Percentiles rank a stretch among this genome's conserved stretches.
Conservation (phyloP, 2,888 invertebrate genomes). For the Cheilosia variabilis region DNA sequence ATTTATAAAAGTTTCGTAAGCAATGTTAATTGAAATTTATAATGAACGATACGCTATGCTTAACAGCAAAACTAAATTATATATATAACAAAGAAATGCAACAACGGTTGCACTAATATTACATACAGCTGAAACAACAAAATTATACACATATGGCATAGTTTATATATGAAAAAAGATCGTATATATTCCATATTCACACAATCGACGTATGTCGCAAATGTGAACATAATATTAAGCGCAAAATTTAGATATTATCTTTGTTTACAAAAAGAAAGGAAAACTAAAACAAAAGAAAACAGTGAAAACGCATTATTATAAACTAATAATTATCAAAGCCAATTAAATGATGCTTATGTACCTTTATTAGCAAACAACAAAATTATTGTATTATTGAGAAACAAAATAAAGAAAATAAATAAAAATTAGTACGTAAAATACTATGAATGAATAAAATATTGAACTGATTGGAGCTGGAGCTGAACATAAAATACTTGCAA, state of each 20-base stretch:
- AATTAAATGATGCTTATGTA: slow-evolving; percentile 76
- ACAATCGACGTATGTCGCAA: slow-evolving; percentile 33
- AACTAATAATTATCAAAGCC: slow-evolving; percentile 74
- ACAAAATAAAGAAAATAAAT: slow-evolving; percentile 21
- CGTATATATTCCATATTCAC: slow-evolving; percentile 59
- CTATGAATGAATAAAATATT: slow-evolving; percentile 52
- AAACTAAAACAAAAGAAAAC: slow-evolving; percentile 17
- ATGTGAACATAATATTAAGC: slow-evolving; percentile 60
- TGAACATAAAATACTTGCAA: slow-evolving; percentile 42
- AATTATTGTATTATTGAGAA: slow-evolving; percentile 64
- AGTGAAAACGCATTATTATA: slow-evolving; percentile 51
- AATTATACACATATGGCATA: slow-evolving; percentile 65
- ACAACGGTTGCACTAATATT: slow-evolving; percentile 46
- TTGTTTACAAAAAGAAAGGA: slow-evolving; percentile 61
- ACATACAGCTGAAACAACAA: slow-evolving; percentile 53
- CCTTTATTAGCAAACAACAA: slow-evolving; percentile 75
- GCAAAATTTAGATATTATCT: slow-evolving; percentile 67
- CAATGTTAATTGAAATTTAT: slow-evolving; percentile 65
- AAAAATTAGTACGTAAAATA: slow-evolving; percentile 50
- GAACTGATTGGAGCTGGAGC: slow-evolving; percentile 71
- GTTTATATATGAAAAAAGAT: slow-evolving; percentile 32
- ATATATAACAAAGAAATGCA: slow-evolving; percentile 17
- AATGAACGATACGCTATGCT: slow-evolving; percentile 67
- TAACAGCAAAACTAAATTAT: slow-evolving; percentile 44
- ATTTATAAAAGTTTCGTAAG: slow-evolving; percentile 64